Base-by-base conservation (phyloP, 2,888 invertebrate species). In the Brassicogethes aeneus region DNA sequence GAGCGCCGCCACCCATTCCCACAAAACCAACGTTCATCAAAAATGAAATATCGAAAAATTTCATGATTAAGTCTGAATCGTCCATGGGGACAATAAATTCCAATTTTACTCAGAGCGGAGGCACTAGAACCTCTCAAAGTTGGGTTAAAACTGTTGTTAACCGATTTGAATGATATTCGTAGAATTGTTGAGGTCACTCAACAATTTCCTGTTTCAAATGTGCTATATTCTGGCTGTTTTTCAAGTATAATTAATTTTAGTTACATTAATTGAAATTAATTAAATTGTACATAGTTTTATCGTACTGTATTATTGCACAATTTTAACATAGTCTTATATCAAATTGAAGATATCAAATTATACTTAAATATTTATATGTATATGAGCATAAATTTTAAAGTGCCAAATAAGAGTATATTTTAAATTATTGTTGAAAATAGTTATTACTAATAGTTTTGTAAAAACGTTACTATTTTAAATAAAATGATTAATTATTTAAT, bases 71-170 rank as follows among this genome's bases (percentile, higher is more conserved):
- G 23, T 23, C 23, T 23, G 23, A 23, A 23, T 7, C 33, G 30
- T 41, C 41, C 17, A 41, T 36, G 2, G 44, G 38, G 38, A 41
- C 39, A 41, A 41, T 41, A 39, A 40, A 43, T 32, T 31, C 35
- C 5, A 33, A 15, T 23, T 16, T 17, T 15, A 16, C 8, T 16
- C 23, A 39, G 16, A 23, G 34, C 15, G 16, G 30, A 10, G 17
- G 23, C 12, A 33, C 33, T 42, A 42, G 23, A 36, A 33, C 34
- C 8, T 34, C 13, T 15, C 31, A 75, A 66, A 79, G 78, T 53
- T 85, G 84, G 84, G 85, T 85, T 0, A 81, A 80, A 56, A 79
- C 83, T 55, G 80, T 85, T 55, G 80, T 83, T 10, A 81, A 79
- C 51, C 77, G 81, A 70, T 77, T 84, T 59, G 82, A 84, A 72